Evolutionary conservation across 1,140 invertebrate genomes (phyloP).

Genomic region (Pseudoatta argentina): DNA sequence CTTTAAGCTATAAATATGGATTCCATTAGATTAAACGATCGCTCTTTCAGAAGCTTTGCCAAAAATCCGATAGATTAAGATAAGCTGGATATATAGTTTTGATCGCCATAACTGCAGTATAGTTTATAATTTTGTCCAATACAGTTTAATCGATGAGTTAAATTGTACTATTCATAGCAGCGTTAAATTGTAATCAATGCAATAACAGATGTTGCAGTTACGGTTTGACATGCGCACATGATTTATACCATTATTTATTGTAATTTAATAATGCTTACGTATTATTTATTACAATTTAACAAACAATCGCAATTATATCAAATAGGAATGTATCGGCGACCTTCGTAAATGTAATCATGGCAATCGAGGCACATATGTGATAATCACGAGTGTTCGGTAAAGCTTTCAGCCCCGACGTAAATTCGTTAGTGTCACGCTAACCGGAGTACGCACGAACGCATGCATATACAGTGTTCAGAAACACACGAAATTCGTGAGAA

Average conservation of each 20-base stretch:
- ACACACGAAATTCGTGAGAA: slow-evolving; percentile 25
- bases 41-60: slow-evolving; percentile 14
- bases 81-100: slow-evolving; percentile 33
- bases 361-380: slow-evolving; percentile 37
- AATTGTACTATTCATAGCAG: slow-evolving; percentile 10
- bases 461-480: neutral
- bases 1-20: slow-evolving; percentile 57
- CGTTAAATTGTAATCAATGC: slow-evolving; percentile 26
- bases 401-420: slow-evolving; percentile 53
- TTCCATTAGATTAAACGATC: slow-evolving; percentile 49
- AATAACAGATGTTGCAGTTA: neutral
- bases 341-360: slow-evolving; percentile 41
- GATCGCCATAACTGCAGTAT: neutral
- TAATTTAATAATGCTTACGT: neutral
- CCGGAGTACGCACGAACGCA: slow-evolving; percentile 17
- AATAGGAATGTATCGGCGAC: slow-evolving; percentile 3
- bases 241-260: slow-evolving; percentile 26
- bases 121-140: slow-evolving; percentile 28
- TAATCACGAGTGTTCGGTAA: slow-evolving; percentile 49
- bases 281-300: slow-evolving; percentile 31
- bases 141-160: neutral
- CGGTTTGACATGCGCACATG: neutral
- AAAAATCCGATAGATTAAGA: slow-evolving; percentile 49
- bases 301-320: slow-evolving; percentile 19
- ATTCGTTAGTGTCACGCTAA: slow-evolving; percentile 57